Base-by-base conservation (phyloP, 2,888 invertebrate genomes). In the Rutpela maculata region DNA sequence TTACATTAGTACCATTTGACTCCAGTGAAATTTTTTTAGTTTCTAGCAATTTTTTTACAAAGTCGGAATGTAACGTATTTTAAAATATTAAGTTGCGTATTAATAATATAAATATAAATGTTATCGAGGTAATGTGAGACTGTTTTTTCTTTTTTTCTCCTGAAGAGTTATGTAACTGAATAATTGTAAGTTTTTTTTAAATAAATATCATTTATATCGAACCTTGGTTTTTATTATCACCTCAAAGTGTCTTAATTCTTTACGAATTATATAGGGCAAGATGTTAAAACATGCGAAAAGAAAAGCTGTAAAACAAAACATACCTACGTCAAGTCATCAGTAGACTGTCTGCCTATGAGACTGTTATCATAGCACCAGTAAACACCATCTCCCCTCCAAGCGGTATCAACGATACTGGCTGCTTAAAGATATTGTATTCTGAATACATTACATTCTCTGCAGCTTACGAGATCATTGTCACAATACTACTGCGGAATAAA, bases 141-240 rank as follows among this genome's bases (percentile, higher is more conserved):
- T 78, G 78, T 76, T 78, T 78, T 76, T 71, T 74, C 55, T 63
- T 22, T 18, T 57, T 74, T 50, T 67, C 26, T 63, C 71, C 74
- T 65, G 59, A 73, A 74, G 69, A 74, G 63, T 78, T 75, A 63
- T 68, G 69, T 75, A 78, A 75, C 73, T 67, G 67, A 73, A 22
- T 74, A 78, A 60, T 71, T 78, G 74, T 78, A 78, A 71, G 57
- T 59, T 63, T 63, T 74, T 78, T 78, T 78, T 72, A 68, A 78
- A 74, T 78, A 78, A 78, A 78, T 59, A 74, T 75, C 63, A 60
- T 78, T 78, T 78, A 74, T 71, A 78, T 68, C 71, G 65, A 72
- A 22, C 55, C 38, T 11, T 68, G n/a, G 35, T 26, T 31, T 66
- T 57, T 15, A 17, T 62, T 72, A 10, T 71, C 18, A n/a, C 15